Conservation (phyloP, 1,140 invertebrate genomes). For the Ceratosolen fusciceps region DNA sequence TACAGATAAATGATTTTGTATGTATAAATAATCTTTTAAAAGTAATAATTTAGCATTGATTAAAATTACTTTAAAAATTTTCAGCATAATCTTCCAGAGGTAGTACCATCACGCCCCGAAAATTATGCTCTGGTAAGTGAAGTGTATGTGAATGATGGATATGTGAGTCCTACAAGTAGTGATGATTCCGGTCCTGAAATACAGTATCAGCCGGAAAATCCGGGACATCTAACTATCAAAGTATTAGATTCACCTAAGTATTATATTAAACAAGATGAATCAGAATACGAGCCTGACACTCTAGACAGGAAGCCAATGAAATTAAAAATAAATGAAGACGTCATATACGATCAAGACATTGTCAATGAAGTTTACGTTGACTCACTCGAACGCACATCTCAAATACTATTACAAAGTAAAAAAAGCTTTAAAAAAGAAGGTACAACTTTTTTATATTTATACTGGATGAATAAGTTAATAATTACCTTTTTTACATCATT, state of each 20-base stretch:
- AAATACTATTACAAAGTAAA: conserved; percentile 73
- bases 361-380: conserved; percentile 71
- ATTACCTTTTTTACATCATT: neutral
- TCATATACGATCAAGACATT: conserved; percentile 62
- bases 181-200: conserved; percentile 74
- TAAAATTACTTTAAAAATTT: conserved; percentile 23
- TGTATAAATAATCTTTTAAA: too few relatives aligned
- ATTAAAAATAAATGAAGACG: conserved; percentile 69
- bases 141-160: conserved; percentile 85
- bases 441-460: conserved; percentile 4
- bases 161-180: conserved; percentile 77
- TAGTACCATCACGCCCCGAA: conserved; percentile 67
- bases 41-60: too few relatives aligned
- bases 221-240: conserved; percentile 83
- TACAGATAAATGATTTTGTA: too few relatives aligned
- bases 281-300: conserved; percentile 88
- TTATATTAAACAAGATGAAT: conserved; percentile 79
- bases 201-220: conserved; percentile 75
- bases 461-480: neutral
- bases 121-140: conserved; percentile 82
- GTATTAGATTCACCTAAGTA: conserved; percentile 81
- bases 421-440: conserved; percentile 76
- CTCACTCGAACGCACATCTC: conserved; percentile 73
- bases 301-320: conserved; percentile 85
- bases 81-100: conserved; percentile 70